Conservation (phyloP, 2,888 invertebrate genomes). For the Meliscaeva auricollis region DNA sequence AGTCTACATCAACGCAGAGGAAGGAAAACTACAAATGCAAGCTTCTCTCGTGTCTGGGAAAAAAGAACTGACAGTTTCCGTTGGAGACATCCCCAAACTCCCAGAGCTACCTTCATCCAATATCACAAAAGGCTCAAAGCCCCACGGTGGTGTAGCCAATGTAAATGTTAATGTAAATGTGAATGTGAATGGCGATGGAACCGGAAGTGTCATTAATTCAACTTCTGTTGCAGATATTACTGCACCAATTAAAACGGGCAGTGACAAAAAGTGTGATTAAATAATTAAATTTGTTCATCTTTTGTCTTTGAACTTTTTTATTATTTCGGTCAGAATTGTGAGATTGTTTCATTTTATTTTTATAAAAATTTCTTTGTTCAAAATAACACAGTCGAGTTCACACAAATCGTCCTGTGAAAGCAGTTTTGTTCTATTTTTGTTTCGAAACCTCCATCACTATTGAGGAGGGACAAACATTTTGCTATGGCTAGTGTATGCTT, state of each 20-base stretch:
- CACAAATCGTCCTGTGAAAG: background rate
- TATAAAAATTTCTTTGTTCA: background rate
- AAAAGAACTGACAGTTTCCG: background rate
- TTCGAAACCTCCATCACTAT: no score
- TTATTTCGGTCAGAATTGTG: background rate
- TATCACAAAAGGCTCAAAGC: background rate
- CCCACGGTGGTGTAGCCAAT: constrained; percentile 14
- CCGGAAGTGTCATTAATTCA: constrained; percentile 33
- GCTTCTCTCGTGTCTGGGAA: background rate
- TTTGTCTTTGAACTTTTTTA: background rate
- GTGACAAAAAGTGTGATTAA: constrained; percentile 27
- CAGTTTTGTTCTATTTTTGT: constrained; percentile 2
- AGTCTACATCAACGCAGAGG: background rate
- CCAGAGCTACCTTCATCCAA: background rate
- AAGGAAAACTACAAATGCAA: constrained; percentile 19
- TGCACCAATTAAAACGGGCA: constrained; percentile 19
- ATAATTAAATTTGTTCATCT: constrained; percentile 23
- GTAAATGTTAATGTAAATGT: constrained; percentile 47
- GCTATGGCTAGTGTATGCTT: background rate
- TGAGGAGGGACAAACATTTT: no score
- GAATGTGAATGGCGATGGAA: constrained; percentile 48
- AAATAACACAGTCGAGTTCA: background rate
- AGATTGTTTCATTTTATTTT: constrained; percentile 1
- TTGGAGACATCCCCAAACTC: background rate
- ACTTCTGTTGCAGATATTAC: constrained; percentile 34